A percentile compares a stretch with the other conserved stretches of the same genome.
phyloP scores from a whole-genome alignment of 2,113 vertebrate species.

The Climacteris rufus region DNA sequence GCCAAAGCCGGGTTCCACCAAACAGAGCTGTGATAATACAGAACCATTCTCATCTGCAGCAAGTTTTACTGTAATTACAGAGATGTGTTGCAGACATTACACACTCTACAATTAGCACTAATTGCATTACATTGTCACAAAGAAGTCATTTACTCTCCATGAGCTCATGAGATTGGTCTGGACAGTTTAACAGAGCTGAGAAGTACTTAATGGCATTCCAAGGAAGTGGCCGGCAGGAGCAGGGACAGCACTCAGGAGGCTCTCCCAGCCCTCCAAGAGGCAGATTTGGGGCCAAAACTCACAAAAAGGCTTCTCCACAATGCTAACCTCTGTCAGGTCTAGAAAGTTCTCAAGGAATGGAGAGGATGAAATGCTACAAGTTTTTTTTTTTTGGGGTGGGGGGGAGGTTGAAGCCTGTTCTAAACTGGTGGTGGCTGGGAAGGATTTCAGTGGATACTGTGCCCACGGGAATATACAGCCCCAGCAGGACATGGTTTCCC shows the following conservation, averaged over 20 bases:
- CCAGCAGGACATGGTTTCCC: background rate
- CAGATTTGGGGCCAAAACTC: background rate
- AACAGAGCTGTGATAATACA: conserved; percentile 30
- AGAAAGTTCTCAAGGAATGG: background rate
- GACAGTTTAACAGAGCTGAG: conserved; percentile 27
- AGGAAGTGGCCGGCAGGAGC: background rate
- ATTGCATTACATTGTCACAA: conserved; percentile 65
- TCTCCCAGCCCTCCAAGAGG: background rate
- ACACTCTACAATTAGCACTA: conserved; percentile 51
- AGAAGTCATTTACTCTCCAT: conserved; percentile 57
- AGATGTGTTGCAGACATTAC: conserved; percentile 51
- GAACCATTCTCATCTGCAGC: conserved; percentile 12
- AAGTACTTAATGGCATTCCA: background rate
- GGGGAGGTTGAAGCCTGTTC: background rate
- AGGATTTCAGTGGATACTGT: background rate
- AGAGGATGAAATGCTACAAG: background rate
- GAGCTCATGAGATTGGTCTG: conserved; percentile 42
- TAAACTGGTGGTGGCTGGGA: background rate
- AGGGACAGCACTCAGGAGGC: background rate
- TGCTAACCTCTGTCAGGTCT: background rate
- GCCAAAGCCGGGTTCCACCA: background rate
- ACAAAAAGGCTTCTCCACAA: background rate
- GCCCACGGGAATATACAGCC: accelerated
- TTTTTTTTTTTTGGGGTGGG: background rate
- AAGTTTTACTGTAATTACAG: conserved; percentile 60